Base-by-base conservation (phyloP, 2,888 invertebrate species). In the Cenopis cana region DNA sequence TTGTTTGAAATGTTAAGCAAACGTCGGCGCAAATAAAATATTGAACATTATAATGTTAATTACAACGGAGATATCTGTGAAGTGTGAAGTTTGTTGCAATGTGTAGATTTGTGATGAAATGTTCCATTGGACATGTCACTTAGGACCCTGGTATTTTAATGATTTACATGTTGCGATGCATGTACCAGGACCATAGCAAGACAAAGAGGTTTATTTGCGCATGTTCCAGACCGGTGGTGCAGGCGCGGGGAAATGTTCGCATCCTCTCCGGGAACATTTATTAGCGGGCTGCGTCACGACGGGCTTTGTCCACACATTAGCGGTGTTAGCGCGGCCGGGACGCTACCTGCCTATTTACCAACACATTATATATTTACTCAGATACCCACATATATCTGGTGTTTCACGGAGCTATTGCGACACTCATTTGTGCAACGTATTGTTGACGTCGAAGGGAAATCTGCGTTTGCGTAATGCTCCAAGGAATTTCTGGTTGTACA, bases 261-360 rank as follows among this genome's bases (percentile, higher is more conserved):
- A 83, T 83, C 83, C 82, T 77, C 83, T 89, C 92, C 91, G 86
- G 89, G 92, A 92, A 91, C 84, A 83, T 90, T 89, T 90, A 93
- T 93, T 93, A 93, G 93, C 92, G 81, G 85, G 85, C 85, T 81
- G 82, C 84, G 90, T 93, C 93, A 91, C 92, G 92, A 91, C 85
- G 79, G 77, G 84, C 89, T 90, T 89, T 91, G 93, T 93, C 89
- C 88, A 89, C 88, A 88, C 89, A 92, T 93, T 93, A 93, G 89
- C 89, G 76, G 86, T 84, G 85, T 93, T 93, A 93, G 90, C 93
- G 87, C 86, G 84, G 74, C 72, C 74, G 78, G 73, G 74, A 74
- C 72, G 85, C 90, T 89, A 87, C 88, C 88, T 88, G 85, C 81
- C 69, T 89, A 81, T 89, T 89, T 89, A 82, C 85, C 84, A 89